Evolutionary conservation across 2,113 vertebrate genomes (phyloP).

Genomic region (Notarius lentiginosus): DNA sequence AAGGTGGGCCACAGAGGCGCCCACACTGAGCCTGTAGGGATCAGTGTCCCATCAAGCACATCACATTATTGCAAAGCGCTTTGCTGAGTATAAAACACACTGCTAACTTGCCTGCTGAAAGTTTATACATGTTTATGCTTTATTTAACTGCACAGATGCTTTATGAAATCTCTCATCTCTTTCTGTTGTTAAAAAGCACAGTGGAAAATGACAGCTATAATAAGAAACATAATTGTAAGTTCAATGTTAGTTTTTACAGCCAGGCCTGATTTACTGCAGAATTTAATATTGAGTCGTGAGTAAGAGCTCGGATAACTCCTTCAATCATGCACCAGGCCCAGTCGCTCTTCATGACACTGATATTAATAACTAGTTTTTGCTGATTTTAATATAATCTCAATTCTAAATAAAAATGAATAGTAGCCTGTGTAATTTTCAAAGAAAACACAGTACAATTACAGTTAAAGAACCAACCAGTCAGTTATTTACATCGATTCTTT

Average conservation of each 20-base stretch:
- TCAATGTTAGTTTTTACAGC: conserved; percentile 11
- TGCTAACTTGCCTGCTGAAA: conserved; percentile 7
- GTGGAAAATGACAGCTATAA: background rate
- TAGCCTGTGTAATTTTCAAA: conserved; percentile 7
- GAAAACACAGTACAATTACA: background rate
- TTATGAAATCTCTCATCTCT: conserved; percentile 3
- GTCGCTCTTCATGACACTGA: background rate
- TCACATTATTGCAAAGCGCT: conserved; percentile 41
- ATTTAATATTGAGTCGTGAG: background rate
- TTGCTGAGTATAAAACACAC: conserved; percentile 37
- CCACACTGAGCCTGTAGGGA: conserved; percentile 62
- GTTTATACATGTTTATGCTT: conserved; percentile 30
- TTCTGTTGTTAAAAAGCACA: background rate
- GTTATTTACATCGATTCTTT: background rate
- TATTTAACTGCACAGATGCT: conserved; percentile 24
- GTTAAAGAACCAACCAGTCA: background rate
- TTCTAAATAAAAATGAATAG: background rate
- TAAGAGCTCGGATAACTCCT: background rate
- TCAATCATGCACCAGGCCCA: background rate
- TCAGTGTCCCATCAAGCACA: conserved; percentile 57
- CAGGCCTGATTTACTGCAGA: background rate
- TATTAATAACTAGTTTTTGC: background rate
- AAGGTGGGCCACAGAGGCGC: conserved; percentile 66
- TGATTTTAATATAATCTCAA: background rate
- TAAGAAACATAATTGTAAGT: background rate